Evolutionary conservation across 2,888 invertebrate genomes (phyloP).

Genomic region (Spilarctia lutea): DNA sequence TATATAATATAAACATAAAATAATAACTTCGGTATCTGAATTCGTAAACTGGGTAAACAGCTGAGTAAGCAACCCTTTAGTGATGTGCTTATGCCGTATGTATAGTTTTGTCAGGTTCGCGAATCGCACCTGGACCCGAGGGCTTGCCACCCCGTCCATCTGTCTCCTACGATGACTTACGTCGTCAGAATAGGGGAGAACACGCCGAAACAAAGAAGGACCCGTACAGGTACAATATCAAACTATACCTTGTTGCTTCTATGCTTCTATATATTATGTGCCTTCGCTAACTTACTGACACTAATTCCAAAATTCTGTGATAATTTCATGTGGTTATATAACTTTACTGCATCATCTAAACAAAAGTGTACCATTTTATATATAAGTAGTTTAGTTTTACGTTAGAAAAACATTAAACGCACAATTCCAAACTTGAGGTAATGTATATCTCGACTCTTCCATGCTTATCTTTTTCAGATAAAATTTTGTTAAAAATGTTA

Average conservation of each 20-base stretch:
- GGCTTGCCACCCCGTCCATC: constrained; percentile 56
- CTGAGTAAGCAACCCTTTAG: neutral
- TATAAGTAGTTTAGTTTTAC: neutral
- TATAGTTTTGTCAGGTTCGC: constrained; percentile 5
- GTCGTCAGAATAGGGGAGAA: constrained; percentile 90
- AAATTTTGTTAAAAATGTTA: neutral
- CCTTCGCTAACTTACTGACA: neutral
- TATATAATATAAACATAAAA: too few species aligned
- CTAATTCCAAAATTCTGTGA: neutral
- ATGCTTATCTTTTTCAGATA: neutral
- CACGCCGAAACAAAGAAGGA: constrained; percentile 79
- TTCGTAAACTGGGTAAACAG: neutral
- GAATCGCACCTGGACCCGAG: constrained; percentile 25
- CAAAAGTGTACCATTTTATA: neutral
- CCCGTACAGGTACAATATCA: constrained; percentile 74
- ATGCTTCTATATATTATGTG: neutral
- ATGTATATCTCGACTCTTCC: neutral
- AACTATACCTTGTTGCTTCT: neutral
- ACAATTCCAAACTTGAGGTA: neutral
- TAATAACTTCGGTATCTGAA: neutral
- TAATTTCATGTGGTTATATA: too few species aligned
- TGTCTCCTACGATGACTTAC: constrained; percentile 90
- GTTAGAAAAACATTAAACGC: neutral
- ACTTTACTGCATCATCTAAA: too few species aligned
- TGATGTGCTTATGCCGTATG: neutral